Percentiles rank a stretch among this genome's conserved stretches.
These are phyloP conservation scores for Zaprionus kolodkinae DNA, from an alignment of 1,140 invertebrate genomes.

Conservation along the genomic window DNA sequence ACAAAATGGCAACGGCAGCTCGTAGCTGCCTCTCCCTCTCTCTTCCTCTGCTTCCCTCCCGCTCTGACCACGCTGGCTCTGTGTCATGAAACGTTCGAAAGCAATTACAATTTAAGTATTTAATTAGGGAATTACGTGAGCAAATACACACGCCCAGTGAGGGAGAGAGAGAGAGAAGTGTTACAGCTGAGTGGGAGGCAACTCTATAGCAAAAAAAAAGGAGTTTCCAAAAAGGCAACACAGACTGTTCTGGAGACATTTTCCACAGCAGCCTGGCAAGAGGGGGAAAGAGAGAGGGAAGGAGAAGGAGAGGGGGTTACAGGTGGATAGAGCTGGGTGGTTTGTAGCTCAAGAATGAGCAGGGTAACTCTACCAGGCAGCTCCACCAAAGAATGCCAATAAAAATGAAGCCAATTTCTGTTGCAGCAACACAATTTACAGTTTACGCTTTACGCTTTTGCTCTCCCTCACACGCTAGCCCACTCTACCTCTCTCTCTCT, in stretches of 20 bases:
- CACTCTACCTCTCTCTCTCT: constrained; percentile 24
- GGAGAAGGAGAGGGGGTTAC: not conserved
- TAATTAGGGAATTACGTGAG: constrained; percentile 83
- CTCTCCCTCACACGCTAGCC: constrained; percentile 4
- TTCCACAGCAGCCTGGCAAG: not conserved
- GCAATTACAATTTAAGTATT: constrained; percentile 83
- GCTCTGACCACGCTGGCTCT: constrained; percentile 9
- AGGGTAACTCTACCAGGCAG: not conserved
- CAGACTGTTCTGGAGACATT: constrained; percentile 13
- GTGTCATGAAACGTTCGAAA: constrained; percentile 68
- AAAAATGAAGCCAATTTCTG: constrained; percentile 79
- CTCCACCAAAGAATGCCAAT: constrained; percentile 56
- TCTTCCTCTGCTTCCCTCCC: not conserved
- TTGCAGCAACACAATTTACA: constrained; percentile 74
- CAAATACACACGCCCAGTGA: constrained; percentile 62
- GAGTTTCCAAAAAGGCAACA: constrained; percentile 7
- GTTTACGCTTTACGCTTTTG: constrained; percentile 72
- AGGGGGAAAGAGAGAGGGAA: not conserved
- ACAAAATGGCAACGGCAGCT: constrained; percentile 11
- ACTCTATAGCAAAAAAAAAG: too few relatives aligned
- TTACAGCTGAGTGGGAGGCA: not conserved
- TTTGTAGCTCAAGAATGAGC: not conserved
- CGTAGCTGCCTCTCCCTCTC: not conserved
- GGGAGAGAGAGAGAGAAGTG: not conserved
- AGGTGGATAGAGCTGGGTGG: too few relatives aligned